Base-by-base conservation (phyloP, 2,797 vertebrate genomes). In the Sebastes steindachneri region DNA sequence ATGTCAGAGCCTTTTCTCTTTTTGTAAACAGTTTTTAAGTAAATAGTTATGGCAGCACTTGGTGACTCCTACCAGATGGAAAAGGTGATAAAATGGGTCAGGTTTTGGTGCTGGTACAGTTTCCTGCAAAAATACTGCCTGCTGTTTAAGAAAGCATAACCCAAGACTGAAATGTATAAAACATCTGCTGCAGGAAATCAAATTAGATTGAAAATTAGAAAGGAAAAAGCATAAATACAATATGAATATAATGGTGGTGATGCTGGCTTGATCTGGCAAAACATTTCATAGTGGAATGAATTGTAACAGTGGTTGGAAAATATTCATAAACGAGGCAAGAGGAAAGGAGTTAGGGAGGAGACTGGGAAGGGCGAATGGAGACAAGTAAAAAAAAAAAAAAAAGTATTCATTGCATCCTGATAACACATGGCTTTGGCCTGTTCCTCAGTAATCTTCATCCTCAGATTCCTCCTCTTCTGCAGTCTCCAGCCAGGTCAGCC, bases 401-500 rank as follows among this genome's bases (percentile, higher is more conserved):
- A 17, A 45, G 28, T 37, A 85, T 26, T 95, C 96, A 95, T 96
- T 96, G 96, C 96, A 96, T 96, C 96, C 94, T 82, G 66, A 81
- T 95, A 97, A 96, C 95, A 96, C 83, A 93, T 91, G 93, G 92
- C 93, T 94, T 93, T 92, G 96, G 95, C 96, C 96, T 95, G 95
- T 95, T 97, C 87, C 94, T 99, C 95, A 99, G 93, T 98, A 98
- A 91, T 97, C 98, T 93, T 99, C 99, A 84, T 98, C 98, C 87
- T 99, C 99, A 0, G 99, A 99, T 95, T 99, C 99, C 89, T 99
- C 99, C 81, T 99, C 98, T 88, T 99, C 98, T 88, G 99, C 99
- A 1, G 98, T 99, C 95, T 99, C 98, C 95, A 99, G 96, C 98
- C 98, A 99, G 92, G 98, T 99, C 92, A 99, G 95, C 99, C 98